These are phyloP conservation scores for Danionella cerebrum DNA, from an alignment of 2,113 vertebrate species.

Conservation along the genomic window DNA sequence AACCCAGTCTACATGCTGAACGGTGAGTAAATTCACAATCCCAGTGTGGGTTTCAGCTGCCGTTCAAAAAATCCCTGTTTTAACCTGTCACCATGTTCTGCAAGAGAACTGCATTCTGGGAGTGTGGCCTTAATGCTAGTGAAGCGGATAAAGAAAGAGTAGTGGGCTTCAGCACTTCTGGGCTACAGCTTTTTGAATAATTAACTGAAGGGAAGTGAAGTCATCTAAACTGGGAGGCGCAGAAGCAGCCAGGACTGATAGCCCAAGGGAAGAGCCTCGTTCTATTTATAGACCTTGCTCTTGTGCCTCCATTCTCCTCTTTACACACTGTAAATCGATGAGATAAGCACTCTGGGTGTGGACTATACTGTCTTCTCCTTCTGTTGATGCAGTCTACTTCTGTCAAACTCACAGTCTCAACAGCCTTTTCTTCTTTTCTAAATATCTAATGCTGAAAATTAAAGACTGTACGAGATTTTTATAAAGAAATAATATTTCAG, in stretches of 20 bases:
- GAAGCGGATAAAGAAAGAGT: not conserved
- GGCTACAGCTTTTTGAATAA: conserved; percentile 24
- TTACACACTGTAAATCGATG: conserved; percentile 20
- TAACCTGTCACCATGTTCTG: not conserved
- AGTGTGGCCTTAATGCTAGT: not conserved
- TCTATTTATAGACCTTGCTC: conserved; percentile 45
- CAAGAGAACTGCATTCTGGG: not conserved
- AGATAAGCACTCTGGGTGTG: conserved; percentile 8
- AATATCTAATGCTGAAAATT: no score
- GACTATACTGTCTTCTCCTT: not conserved
- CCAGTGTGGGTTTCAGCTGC: not conserved
- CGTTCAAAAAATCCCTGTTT: not conserved
- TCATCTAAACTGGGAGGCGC: conserved; percentile 31
- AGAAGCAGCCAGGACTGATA: conserved; percentile 21
- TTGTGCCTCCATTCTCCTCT: not conserved
- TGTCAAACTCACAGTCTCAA: not conserved
- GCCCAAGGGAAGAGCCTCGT: conserved; percentile 34
- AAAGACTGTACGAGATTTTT: no score
- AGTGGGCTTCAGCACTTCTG: conserved; percentile 1
- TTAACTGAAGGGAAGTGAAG: conserved; percentile 29
- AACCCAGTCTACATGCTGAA: not conserved
- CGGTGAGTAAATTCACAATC: not conserved
- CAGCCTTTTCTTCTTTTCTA: not conserved
- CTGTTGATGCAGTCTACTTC: not conserved
- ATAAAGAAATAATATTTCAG: no score